phyloP scores from a whole-genome alignment of 2,113 vertebrate genomes.

The Acrocephalus kingi region DNA sequence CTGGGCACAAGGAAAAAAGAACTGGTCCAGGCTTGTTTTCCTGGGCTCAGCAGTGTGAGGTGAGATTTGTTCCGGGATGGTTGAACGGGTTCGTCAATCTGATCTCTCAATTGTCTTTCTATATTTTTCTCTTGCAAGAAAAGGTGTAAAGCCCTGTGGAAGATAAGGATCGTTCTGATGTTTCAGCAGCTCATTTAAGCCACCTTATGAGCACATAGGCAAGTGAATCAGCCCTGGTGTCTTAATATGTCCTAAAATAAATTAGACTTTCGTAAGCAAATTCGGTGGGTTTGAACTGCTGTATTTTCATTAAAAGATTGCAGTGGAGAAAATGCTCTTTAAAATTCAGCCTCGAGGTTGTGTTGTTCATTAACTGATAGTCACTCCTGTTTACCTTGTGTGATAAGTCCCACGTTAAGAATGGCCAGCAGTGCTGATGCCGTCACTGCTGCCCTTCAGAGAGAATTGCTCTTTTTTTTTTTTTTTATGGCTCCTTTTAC shows the following conservation, averaged over 20 bases:
- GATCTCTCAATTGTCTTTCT: conserved; percentile 9
- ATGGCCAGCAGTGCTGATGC: neutral
- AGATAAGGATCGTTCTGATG: conserved; percentile 26
- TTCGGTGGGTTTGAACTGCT: neutral
- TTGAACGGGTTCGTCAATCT: neutral
- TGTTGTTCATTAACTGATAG: conserved; percentile 59
- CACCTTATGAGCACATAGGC: neutral
- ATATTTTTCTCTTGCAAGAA: neutral
- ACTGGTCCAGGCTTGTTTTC: conserved; percentile 34
- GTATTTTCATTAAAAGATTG: conserved; percentile 16
- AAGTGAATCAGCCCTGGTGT: conserved; percentile 31
- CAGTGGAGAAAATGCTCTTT: neutral
- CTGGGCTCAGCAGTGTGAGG: conserved; percentile 25
- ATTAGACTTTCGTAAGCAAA: neutral
- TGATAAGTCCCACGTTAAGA: neutral
- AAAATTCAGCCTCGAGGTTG: conserved; percentile 10
- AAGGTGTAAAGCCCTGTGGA: neutral
- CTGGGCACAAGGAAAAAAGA: neutral
- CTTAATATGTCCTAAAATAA: neutral
- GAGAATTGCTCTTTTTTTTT: neutral
- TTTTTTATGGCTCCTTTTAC: neutral
- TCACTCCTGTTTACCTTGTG: conserved; percentile 44
- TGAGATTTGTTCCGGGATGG: neutral
- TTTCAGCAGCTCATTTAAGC: neutral
- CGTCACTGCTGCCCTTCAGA: conserved; percentile 53